Evolutionary conservation across 1,140 invertebrate genomes (phyloP).

Genomic region (Mamestra configurata): DNA sequence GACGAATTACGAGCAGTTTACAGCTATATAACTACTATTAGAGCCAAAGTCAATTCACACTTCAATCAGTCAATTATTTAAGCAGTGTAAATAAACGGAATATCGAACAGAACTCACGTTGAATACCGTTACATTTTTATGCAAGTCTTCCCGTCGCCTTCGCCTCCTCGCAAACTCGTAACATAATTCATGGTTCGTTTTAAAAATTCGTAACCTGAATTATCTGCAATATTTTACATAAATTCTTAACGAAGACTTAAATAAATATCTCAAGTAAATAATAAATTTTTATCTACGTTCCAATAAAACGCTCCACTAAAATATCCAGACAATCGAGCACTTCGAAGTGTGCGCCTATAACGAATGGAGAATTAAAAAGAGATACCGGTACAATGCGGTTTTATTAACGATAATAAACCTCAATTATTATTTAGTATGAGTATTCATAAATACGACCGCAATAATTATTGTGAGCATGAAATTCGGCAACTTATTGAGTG

Average conservation of each 20-base stretch:
- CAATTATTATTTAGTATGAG: constrained; percentile 53
- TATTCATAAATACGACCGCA: constrained; percentile 51
- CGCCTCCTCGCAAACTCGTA: constrained; percentile 13
- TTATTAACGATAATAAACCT: constrained; percentile 51
- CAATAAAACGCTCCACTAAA: constrained; percentile 30
- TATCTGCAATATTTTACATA: constrained; percentile 26
- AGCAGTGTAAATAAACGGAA: constrained; percentile 17
- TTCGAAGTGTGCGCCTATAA: not conserved
- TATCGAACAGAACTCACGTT: constrained; percentile 23
- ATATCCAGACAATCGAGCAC: constrained; percentile 13
- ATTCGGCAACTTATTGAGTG: constrained; percentile 47
- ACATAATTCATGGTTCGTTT: constrained; percentile 38
- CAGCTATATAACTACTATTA: constrained; percentile 22
- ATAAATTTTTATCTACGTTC: not conserved
- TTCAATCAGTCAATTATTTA: constrained; percentile 39
- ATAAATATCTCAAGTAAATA: constrained; percentile 24
- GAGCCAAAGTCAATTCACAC: constrained; percentile 23
- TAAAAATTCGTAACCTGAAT: constrained; percentile 26
- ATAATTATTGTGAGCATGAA: constrained; percentile 52
- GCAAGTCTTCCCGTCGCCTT: constrained; percentile 26
- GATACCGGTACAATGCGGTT: constrained; percentile 49
- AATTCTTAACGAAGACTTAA: constrained; percentile 18
- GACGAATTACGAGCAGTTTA: constrained; percentile 9
- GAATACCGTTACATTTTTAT: constrained; percentile 51
- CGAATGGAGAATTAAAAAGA: constrained; percentile 33